Conservation (phyloP, 2,113 vertebrate species). For the Silurus asotus region DNA sequence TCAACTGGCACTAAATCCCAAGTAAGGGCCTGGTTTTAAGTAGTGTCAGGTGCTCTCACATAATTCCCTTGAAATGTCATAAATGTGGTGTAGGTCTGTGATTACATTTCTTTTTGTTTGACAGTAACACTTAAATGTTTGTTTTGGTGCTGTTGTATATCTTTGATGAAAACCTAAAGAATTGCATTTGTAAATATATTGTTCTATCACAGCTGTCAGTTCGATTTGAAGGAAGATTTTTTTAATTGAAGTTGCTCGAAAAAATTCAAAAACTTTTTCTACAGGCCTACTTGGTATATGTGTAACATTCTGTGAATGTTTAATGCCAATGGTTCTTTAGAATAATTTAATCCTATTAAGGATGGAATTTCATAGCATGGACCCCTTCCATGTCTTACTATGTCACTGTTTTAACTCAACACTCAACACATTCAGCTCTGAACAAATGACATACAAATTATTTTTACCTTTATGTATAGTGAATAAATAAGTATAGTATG, state of each 20-base stretch:
- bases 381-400: not conserved
- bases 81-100: conserved; percentile 21
- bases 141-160: not conserved
- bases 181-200: not conserved
- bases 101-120: conserved; percentile 4
- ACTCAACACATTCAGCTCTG: not conserved
- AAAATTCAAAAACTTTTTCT: not conserved
- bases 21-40: conserved; percentile 64
- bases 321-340: not conserved
- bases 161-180: not conserved
- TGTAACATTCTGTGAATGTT: not conserved
- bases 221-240: not conserved
- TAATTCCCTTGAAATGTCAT: conserved; percentile 59
- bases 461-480: not conserved
- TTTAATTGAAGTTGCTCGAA: not conserved
- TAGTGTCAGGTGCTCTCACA: conserved; percentile 68
- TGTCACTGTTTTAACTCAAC: not conserved
- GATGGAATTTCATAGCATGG: not conserved
- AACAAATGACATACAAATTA: conserved; percentile 10
- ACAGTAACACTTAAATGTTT: conserved; percentile 33
- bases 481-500: not conserved
- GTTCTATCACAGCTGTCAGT: not conserved
- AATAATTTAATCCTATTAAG: not conserved
- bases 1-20: conserved; percentile 59
- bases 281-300: not conserved